A percentile compares a stretch with the other conserved stretches of the same genome.
Conservation (phyloP, 1,140 invertebrate species). For the Tetramorium parvispinum region DNA sequence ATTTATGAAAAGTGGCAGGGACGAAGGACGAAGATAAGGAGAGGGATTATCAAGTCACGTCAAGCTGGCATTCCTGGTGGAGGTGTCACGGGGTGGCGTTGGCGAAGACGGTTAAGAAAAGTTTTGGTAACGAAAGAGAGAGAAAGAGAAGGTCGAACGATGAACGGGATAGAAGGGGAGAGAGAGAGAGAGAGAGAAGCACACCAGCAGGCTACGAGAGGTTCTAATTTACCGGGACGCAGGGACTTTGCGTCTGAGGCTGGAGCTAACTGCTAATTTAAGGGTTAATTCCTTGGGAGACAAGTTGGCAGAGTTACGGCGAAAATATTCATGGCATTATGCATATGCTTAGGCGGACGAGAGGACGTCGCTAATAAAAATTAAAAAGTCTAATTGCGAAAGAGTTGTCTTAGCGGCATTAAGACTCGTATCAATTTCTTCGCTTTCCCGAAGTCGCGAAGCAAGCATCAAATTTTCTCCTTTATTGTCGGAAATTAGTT, state of each 20-base stretch:
- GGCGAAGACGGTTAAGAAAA: slow-evolving; percentile 78
- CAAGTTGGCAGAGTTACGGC: slow-evolving; percentile 86
- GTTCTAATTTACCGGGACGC: slow-evolving; percentile 84
- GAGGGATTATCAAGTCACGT: slow-evolving; percentile 45
- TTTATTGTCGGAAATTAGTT: slow-evolving; percentile 24
- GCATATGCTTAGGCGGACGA: slow-evolving; percentile 84
- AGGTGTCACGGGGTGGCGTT: slow-evolving; percentile 40
- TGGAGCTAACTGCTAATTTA: slow-evolving; percentile 86
- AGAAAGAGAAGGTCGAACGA: slow-evolving; percentile 39
- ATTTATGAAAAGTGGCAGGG: slow-evolving; percentile 20
- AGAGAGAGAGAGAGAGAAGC: slow-evolving; percentile 50
- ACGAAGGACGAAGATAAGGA: slow-evolving; percentile 1
- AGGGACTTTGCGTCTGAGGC: slow-evolving; percentile 84
- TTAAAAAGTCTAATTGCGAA: slow-evolving; percentile 86
- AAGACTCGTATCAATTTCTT: slow-evolving; percentile 70
- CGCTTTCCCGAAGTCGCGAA: background rate
- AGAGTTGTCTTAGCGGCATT: slow-evolving; percentile 73
- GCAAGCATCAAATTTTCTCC: slow-evolving; percentile 3
- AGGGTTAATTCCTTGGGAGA: slow-evolving; percentile 86
- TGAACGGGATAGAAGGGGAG: slow-evolving; percentile 46
- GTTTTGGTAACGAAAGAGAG: slow-evolving; percentile 68
- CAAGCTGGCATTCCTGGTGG: slow-evolving; percentile 15
- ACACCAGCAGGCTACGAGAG: slow-evolving; percentile 72
- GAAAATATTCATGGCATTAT: slow-evolving; percentile 87
- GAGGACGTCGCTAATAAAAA: slow-evolving; percentile 85